Evolutionary conservation across 2,888 invertebrate species (phyloP).

Genomic region (Xestoiulus laeticollis): DNA sequence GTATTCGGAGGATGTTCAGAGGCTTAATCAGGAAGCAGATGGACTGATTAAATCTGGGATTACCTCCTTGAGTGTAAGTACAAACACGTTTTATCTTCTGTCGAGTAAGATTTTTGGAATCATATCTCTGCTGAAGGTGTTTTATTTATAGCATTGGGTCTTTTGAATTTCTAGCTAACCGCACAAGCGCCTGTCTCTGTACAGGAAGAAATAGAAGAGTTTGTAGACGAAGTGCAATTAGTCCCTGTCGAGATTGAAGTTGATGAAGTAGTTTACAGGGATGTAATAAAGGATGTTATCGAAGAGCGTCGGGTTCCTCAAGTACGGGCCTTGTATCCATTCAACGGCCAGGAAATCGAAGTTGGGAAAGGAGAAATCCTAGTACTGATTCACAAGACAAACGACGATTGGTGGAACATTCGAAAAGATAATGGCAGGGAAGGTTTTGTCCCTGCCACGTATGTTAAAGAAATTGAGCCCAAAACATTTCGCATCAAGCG

Average conservation of each 20-base stretch:
- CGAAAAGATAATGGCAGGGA: conserved; percentile 89
- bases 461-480: conserved; percentile 91
- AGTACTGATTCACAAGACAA: conserved; percentile 92
- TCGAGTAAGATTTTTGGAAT: background rate
- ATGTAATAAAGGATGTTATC: conserved; percentile 84
- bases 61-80: conserved; percentile 70
- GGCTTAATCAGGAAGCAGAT: conserved; percentile 81
- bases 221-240: conserved; percentile 80
- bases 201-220: conserved; percentile 70
- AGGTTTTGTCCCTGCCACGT: conserved; percentile 98
- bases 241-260: conserved; percentile 94
- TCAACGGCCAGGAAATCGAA: conserved; percentile 90
- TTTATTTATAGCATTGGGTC: background rate
- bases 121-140: background rate
- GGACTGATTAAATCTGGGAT: conserved; percentile 80
- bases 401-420: conserved; percentile 99
- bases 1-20: conserved; percentile 84
- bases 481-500: conserved; percentile 85
- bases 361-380: conserved; percentile 92
- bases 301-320: conserved; percentile 89
- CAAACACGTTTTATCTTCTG: background rate
- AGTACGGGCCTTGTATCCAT: conserved; percentile 81
- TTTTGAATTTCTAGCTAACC: conserved; percentile 51
- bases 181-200: conserved; percentile 53
- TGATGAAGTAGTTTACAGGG: conserved; percentile 85